phyloP scores from a whole-genome alignment of 1,140 invertebrate species.

The Solen grandis region DNA sequence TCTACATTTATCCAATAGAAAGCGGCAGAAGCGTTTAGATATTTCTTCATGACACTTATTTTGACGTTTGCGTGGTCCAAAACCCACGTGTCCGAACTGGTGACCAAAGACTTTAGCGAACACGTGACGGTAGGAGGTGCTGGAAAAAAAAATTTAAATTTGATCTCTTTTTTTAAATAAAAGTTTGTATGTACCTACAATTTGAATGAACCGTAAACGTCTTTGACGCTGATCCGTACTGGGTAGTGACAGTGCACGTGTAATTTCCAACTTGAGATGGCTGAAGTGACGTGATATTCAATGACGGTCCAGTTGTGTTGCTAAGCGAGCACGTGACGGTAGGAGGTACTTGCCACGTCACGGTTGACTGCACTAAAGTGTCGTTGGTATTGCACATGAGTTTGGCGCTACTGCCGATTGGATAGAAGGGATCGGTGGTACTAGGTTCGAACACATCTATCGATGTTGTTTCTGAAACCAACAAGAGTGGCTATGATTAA shows the following conservation, averaged over 20 bases:
- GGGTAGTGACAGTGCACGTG: constrained; percentile 40
- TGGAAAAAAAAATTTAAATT: too few species aligned
- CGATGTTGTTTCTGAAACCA: constrained; percentile 9
- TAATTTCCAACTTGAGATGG: constrained; percentile 44
- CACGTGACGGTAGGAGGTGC: too few species aligned
- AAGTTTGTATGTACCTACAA: constrained; percentile 20
- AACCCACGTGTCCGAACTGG: too few species aligned
- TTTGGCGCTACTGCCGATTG: neutral
- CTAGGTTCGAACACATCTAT: constrained; percentile 41
- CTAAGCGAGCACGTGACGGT: neutral
- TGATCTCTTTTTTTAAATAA: too few species aligned
- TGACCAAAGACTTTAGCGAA: too few species aligned
- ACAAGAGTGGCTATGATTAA: neutral
- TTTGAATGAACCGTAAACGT: constrained; percentile 25
- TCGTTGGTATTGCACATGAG: constrained; percentile 26
- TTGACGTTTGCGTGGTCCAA: too few species aligned
- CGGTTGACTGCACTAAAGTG: neutral
- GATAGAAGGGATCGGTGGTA: neutral
- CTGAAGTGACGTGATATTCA: constrained; percentile 9
- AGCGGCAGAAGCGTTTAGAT: too few species aligned
- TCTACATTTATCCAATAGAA: too few species aligned
- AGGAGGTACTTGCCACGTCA: constrained; percentile 22
- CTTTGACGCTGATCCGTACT: constrained; percentile 25
- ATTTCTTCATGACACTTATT: too few species aligned
- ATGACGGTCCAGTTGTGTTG: neutral